These are phyloP conservation scores for Manis crassicaudata DNA, from an alignment of 2,797 vertebrate species.

Conservation along the genomic window DNA sequence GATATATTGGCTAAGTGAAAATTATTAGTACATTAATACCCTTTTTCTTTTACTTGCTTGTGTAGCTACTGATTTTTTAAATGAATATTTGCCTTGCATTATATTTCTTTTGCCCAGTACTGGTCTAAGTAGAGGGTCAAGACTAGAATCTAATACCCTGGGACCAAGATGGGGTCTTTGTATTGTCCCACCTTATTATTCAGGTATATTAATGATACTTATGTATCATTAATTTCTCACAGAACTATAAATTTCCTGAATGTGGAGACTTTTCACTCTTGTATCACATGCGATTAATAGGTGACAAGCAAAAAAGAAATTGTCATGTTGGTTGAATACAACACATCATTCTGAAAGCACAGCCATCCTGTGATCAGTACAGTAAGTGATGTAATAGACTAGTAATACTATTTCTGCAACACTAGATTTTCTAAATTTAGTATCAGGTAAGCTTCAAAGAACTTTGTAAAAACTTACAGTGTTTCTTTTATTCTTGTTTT, in stretches of 20 bases:
- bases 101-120: not conserved
- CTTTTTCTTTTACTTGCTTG: not conserved
- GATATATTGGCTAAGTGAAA: not conserved
- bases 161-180: not conserved
- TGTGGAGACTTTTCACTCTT: not conserved
- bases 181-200: not conserved
- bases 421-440: not conserved
- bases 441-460: not conserved
- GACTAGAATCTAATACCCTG: not conserved
- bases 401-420: not conserved
- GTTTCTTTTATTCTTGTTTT: not conserved
- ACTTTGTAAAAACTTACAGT: not conserved
- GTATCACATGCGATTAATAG: not conserved
- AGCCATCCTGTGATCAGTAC: not conserved
- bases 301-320: not conserved
- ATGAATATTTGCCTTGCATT: not conserved
- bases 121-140: not conserved
- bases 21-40: not conserved
- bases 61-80: not conserved
- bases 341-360: not conserved
- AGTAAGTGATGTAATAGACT: not conserved
- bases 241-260: not conserved
- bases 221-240: not conserved
- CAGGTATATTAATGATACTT: not conserved
- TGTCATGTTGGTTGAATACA: not conserved